Evolutionary conservation across 1,140 invertebrate species (phyloP).

Genomic region (Caenorhabditis brenneri): DNA sequence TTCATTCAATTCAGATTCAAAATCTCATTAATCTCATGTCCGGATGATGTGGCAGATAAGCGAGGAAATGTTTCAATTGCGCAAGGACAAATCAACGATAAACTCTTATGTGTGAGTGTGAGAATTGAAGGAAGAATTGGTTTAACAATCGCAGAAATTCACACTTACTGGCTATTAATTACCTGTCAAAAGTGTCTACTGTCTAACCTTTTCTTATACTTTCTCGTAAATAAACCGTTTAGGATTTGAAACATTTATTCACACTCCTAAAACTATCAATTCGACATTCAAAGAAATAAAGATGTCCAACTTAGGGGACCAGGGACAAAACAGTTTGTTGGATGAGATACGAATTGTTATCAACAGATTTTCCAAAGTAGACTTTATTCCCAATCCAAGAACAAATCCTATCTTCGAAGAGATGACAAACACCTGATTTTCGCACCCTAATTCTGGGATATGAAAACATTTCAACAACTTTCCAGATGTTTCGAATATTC

Average conservation of each 20-base stretch:
- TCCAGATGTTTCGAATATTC: too few species aligned
- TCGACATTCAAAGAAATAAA: neutral
- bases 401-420: too few species aligned
- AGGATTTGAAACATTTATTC: slow-evolving; percentile 10
- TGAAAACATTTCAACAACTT: too few species aligned
- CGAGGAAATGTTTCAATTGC: slow-evolving; percentile 38
- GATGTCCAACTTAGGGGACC: neutral
- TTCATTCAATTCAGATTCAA: slow-evolving; percentile 35
- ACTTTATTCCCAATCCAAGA: too few species aligned
- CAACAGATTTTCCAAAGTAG: too few species aligned
- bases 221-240: slow-evolving; percentile 36
- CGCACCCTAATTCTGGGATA: too few species aligned
- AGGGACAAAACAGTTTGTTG: neutral
- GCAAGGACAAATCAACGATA: slow-evolving; percentile 42
- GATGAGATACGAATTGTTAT: neutral
- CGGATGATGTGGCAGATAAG: slow-evolving; percentile 39
- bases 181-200: slow-evolving; percentile 19
- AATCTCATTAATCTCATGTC: slow-evolving; percentile 35
- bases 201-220: neutral
- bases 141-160: slow-evolving; percentile 27
- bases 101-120: slow-evolving; percentile 6
- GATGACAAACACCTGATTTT: too few species aligned
- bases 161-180: slow-evolving; percentile 38
- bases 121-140: neutral
- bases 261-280: neutral